Percentiles rank a stretch among this genome's conserved stretches.
Conservation (phyloP, 2,113 vertebrate genomes). For the Callorhinus ursinus region DNA sequence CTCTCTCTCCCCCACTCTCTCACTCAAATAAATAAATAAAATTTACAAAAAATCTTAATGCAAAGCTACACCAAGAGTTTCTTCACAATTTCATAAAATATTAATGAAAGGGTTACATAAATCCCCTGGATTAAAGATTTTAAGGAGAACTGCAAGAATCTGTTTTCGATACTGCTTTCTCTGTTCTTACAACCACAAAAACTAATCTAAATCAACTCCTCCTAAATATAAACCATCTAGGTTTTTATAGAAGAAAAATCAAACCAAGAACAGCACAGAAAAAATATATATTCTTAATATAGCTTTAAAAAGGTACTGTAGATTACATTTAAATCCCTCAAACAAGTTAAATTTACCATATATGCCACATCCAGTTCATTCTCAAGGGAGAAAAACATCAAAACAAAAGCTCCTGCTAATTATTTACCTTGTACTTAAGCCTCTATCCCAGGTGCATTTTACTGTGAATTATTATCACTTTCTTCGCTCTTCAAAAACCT, state of each 20-base stretch:
- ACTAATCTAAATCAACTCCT: slow-evolving; percentile 32
- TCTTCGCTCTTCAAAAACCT: slow-evolving; percentile 38
- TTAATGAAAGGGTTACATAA: slow-evolving; percentile 80
- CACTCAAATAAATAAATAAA: too few species aligned
- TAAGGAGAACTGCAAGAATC: slow-evolving; percentile 53
- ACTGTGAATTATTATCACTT: slow-evolving; percentile 10
- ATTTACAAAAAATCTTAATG: not conserved
- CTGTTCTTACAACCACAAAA: not conserved
- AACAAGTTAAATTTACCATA: slow-evolving; percentile 51
- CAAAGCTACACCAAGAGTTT: slow-evolving; percentile 52
- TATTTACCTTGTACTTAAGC: slow-evolving; percentile 33
- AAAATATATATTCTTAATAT: not conserved
- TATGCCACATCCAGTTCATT: slow-evolving; percentile 30
- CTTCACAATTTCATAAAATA: slow-evolving; percentile 74
- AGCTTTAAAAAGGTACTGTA: slow-evolving; percentile 8
- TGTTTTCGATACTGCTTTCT: slow-evolving; percentile 39
- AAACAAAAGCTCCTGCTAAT: slow-evolving; percentile 54
- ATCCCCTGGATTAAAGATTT: slow-evolving; percentile 70
- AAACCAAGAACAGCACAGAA: slow-evolving; percentile 38
- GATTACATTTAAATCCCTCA: slow-evolving; percentile 39
- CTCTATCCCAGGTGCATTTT: slow-evolving; percentile 38
- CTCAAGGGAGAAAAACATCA: slow-evolving; percentile 54
- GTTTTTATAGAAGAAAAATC: slow-evolving; percentile 43
- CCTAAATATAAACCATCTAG: slow-evolving; percentile 46
- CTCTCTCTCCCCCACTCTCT: too few species aligned